Base-by-base conservation (phyloP, 2,797 vertebrate species). In the Heteromormyrus szaboi region DNA sequence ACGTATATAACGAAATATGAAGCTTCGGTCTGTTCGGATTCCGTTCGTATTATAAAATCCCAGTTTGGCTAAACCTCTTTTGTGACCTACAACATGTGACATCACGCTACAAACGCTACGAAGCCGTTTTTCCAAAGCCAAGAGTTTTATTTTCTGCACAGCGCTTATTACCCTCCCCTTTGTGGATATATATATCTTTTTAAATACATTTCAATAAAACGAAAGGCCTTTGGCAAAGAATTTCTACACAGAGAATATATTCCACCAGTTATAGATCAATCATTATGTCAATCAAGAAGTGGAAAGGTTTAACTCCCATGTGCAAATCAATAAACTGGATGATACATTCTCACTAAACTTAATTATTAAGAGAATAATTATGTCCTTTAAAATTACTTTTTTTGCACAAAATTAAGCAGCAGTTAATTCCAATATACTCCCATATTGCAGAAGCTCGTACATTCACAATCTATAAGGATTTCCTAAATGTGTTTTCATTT, bases 391-490 rank as follows among this genome's bases (percentile, higher is more conserved):
- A 97, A 97, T 96, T 96, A 97, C 95, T 94, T 95, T 97, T 88
- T 97, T 96, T 86, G 95, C 97, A 97, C 96, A 96, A 95, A 95
- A 89, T 94, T 96, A 96, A 97, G 98, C 97, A 96, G 97, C 97
- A 97, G 97, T 97, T 96, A 97, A 97, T 95, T 96, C 96, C 92
- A 93, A 95, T 96, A 96, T 96, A 96, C 53, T 96, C 95, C 95
- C 95, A 96, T 96, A 97, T 96, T 97, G 97, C 96, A 97, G 97
- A 98, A 98, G 96, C 96, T 96, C 96, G 95, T 98, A 98, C 97
- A 99, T 98, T 99, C 98, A 99, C 97, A 95, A 98, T 97, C 96
- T 97, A 97, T 96, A 96, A 96, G 97, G 97, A 96, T 97, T 97
- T 95, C 94, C 91, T 96, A 96, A 96, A 94, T 95, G 95, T 96